Conservation (phyloP, 2,797 vertebrate genomes). For the Choloepus didactylus region DNA sequence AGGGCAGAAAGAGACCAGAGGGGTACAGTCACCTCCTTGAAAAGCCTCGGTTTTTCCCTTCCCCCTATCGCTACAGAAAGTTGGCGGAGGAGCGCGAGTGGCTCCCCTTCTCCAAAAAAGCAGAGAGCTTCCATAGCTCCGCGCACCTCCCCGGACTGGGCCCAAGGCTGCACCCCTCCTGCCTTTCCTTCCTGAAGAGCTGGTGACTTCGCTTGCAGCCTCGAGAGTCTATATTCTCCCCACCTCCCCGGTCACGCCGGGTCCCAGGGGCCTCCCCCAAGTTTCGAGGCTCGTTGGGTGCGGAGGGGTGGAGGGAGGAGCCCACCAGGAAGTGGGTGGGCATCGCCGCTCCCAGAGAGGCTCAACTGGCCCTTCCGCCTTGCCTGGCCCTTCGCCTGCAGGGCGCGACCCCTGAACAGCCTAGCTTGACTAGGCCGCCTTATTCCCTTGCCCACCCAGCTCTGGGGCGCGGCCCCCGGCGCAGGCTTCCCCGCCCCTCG, state of each 20-base stretch:
- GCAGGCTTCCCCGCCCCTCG: conserved; percentile 7
- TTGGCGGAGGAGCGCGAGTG: neutral
- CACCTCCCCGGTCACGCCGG: neutral
- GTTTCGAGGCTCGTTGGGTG: conserved; percentile 22
- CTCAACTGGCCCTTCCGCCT: neutral
- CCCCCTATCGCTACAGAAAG: neutral
- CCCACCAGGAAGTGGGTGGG: neutral
- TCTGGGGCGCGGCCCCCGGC: neutral
- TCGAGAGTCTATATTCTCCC: neutral
- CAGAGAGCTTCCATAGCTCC: neutral
- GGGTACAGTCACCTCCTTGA: neutral
- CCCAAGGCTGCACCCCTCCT: neutral
- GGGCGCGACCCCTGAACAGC: neutral
- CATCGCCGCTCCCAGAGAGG: neutral
- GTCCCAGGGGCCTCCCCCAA: conserved; percentile 41
- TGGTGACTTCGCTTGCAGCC: neutral
- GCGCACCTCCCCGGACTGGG: neutral
- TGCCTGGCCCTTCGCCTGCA: neutral
- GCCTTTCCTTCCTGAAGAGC: neutral
- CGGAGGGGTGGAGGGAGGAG: neutral
- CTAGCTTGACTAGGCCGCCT: neutral
- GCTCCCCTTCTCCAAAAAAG: neutral
- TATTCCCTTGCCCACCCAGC: conserved; percentile 14
- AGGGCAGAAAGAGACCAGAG: neutral
- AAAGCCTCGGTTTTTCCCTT: neutral